These are phyloP conservation scores for Trissonchulus latispiculum DNA, from an alignment of 2,888 invertebrate species.

Conservation along the genomic window DNA sequence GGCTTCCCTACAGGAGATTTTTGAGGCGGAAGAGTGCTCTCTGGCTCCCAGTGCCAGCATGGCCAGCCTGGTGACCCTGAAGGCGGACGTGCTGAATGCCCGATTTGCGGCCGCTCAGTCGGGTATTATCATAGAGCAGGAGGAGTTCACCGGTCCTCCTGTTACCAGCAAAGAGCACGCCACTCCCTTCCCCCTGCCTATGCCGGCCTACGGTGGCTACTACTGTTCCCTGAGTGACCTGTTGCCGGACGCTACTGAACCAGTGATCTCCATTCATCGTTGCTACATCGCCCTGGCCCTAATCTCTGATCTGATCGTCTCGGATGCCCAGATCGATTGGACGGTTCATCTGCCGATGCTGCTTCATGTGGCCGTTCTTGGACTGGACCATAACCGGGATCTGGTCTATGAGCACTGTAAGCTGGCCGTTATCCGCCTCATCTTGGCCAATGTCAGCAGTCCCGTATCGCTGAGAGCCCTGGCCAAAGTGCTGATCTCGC, in stretches of 20 bases:
- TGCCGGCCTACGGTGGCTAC: conserved; percentile 99
- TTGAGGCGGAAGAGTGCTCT: neutral
- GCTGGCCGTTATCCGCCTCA: conserved; percentile 74
- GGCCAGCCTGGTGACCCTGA: conserved; percentile 26
- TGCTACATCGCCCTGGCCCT: conserved; percentile 96
- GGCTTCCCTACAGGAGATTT: neutral
- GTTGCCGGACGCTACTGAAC: conserved; percentile 4
- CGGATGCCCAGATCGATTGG: conserved; percentile 71
- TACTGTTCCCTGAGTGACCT: conserved; percentile 83
- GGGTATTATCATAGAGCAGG: neutral
- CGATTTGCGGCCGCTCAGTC: neutral
- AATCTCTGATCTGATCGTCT: conserved; percentile 80
- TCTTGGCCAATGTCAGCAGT: conserved; percentile 53
- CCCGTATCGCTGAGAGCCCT: conserved; percentile 47
- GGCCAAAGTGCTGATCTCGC: conserved; percentile 22
- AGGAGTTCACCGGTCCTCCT: neutral
- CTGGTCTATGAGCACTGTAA: conserved; percentile 91
- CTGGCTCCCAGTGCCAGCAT: conserved; percentile 16
- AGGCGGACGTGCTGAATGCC: conserved; percentile 20
- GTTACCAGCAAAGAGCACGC: conserved; percentile 22
- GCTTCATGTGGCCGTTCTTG: conserved; percentile 81
- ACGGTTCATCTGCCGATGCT: conserved; percentile 86
- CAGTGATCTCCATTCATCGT: conserved; percentile 22
- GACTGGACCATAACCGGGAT: conserved; percentile 73
- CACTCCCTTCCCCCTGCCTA: conserved; percentile 58